A percentile compares a stretch with the other conserved stretches of the same genome.
Conservation (phyloP, 2,113 vertebrate species). For the Lamprotornis superbus region DNA sequence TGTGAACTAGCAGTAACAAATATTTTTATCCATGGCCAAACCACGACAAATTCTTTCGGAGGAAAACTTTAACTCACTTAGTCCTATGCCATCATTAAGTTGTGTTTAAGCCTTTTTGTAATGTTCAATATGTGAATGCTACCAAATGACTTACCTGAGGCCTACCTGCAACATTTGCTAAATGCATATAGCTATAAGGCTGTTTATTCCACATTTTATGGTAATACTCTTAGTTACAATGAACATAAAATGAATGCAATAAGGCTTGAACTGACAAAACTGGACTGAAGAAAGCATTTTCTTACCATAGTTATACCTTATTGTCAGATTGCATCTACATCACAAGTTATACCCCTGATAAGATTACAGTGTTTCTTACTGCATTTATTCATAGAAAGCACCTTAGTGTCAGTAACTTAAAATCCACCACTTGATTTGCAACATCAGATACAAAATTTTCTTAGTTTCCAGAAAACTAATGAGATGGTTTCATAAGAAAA, state of each 20-base stretch:
- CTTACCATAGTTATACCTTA: background rate
- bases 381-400: background rate
- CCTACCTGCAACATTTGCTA: background rate
- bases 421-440: background rate
- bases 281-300: background rate
- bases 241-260: background rate
- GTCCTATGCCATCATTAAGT: background rate
- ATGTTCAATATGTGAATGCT: background rate
- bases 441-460: background rate
- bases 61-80: background rate
- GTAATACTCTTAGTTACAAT: background rate
- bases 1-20: background rate
- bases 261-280: background rate
- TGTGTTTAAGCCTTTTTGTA: background rate
- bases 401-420: background rate
- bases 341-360: background rate
- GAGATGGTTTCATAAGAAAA: background rate
- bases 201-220: background rate
- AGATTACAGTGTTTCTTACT: background rate
- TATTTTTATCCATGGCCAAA: background rate
- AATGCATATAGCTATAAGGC: background rate
- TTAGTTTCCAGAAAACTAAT: background rate
- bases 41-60: background rate
- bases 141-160: background rate
- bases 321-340: background rate